Conservation (phyloP, 1,140 invertebrate genomes). For the Camponotus floridanus region DNA sequence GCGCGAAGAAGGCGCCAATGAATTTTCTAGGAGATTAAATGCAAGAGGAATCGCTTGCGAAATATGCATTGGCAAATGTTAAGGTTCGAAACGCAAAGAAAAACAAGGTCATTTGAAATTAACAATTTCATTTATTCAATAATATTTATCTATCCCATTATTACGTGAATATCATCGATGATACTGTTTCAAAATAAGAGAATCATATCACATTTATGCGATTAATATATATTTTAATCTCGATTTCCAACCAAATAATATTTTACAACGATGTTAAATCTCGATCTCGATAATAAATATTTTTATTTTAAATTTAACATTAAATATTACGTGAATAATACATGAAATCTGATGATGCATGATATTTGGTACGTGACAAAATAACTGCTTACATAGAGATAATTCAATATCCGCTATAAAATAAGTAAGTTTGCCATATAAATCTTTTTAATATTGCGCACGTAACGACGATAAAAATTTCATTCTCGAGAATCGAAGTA, state of each 20-base stretch:
- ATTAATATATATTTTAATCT: conserved; percentile 14
- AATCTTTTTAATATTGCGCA: conserved; percentile 8
- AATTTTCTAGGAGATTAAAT: conserved; percentile 66
- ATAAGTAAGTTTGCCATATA: conserved; percentile 28
- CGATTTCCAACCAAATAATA: conserved; percentile 3
- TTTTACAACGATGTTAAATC: not conserved
- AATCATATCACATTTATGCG: conserved; percentile 8
- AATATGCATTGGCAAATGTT: conserved; percentile 54
- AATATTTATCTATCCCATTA: not conserved
- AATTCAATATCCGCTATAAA: conserved; percentile 1
- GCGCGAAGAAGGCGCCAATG: not conserved
- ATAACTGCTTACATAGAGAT: not conserved
- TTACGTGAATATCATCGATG: not conserved
- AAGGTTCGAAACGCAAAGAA: not conserved
- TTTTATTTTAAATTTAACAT: not conserved
- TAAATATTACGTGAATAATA: conserved; percentile 29
- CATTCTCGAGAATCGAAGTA: conserved; percentile 7
- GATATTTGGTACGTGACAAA: not conserved
- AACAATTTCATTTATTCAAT: conserved; percentile 43
- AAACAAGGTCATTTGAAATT: conserved; percentile 26
- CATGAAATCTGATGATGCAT: not conserved
- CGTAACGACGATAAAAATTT: conserved; percentile 41
- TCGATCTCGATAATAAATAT: not conserved
- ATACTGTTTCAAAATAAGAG: conserved; percentile 11
- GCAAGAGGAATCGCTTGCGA: conserved; percentile 39